Evolutionary conservation across 2,888 invertebrate species (phyloP).

Genomic region (Pocota personata): DNA sequence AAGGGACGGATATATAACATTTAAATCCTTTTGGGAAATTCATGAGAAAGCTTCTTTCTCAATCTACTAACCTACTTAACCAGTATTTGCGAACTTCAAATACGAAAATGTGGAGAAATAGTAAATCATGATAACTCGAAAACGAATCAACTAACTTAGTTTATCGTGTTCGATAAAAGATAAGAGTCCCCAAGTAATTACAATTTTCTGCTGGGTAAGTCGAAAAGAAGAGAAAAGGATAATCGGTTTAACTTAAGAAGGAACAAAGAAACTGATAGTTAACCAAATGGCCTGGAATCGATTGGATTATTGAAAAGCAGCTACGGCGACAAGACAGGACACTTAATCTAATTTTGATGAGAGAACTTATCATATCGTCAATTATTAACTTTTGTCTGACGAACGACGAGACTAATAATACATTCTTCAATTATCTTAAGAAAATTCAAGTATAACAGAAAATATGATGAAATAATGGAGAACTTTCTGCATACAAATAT

Average conservation of each 20-base stretch:
- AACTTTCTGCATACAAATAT: too few species aligned
- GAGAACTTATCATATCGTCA: slow-evolving; percentile 8
- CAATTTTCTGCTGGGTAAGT: slow-evolving; percentile 28
- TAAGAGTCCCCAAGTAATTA: slow-evolving; percentile 20
- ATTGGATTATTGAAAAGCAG: slow-evolving; percentile 14
- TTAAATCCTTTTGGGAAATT: not conserved
- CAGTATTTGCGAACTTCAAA: not conserved
- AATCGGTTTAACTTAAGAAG: slow-evolving; percentile 29
- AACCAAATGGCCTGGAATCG: slow-evolving; percentile 33
- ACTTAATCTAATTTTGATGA: slow-evolving; percentile 25
- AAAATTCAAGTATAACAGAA: too few species aligned
- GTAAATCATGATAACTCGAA: slow-evolving; percentile 7
- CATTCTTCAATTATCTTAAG: not conserved
- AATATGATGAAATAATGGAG: too few species aligned
- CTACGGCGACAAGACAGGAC: not conserved
- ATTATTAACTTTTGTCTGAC: slow-evolving; percentile 2
- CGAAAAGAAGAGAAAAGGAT: slow-evolving; percentile 26
- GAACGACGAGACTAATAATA: not conserved
- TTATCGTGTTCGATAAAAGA: slow-evolving; percentile 2
- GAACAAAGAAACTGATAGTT: slow-evolving; percentile 17
- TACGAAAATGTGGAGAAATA: not conserved
- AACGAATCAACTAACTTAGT: slow-evolving; percentile 14
- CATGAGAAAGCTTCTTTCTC: not conserved
- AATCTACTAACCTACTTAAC: not conserved
- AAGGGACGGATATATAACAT: too few species aligned